Base-by-base conservation (phyloP, 1,140 invertebrate genomes). In the Sipha flava region DNA sequence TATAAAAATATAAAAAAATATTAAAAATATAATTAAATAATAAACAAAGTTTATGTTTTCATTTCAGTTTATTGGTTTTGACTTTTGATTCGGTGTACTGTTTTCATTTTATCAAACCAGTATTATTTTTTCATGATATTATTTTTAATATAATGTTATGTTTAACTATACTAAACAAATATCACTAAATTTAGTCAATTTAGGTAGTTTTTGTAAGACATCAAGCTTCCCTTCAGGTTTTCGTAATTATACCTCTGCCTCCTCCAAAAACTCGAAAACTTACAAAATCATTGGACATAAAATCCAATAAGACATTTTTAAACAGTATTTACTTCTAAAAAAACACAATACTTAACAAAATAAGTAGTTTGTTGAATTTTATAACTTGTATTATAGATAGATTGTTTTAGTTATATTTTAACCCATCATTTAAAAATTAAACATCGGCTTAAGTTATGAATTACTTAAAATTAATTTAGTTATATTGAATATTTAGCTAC, bases 321-420 rank as follows among this genome's bases (percentile, higher is more conserved):
- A 10, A 12, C 21, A 18, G 23, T 66, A 64, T 64, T n/a, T 64
- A 66, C 62, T 66, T 70, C 47, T 45, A 70, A 66, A n/a, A n/a
- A 70, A 70, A 70, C 66, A 47, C 43, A 29, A 70, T 70, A 47
- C 47, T 70, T 43, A 29, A 47, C 66, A 40, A n/a, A 70, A 70
- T 29, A 45, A 68, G 14, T 64, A 64, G 66, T 47, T 47, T 47
- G 14, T 23, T 7, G 66, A 70, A 43, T 70, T 70, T 66, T 43
- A 66, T 66, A 70, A 70, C 47, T 70, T 47, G 23, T 43, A 47
- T 43, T 47, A 10, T 3, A 23, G 12, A 68, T 45, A 68, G 16
- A 26, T 26, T n/a, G 26, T 70, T 16, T 1, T 70, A 10, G 23
- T 47, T 70, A 29, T 70, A 16, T 59, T 4, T 2, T 21, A 3